Conservation (phyloP, 2,113 vertebrate genomes). For the Corythoichthys intestinalis region DNA sequence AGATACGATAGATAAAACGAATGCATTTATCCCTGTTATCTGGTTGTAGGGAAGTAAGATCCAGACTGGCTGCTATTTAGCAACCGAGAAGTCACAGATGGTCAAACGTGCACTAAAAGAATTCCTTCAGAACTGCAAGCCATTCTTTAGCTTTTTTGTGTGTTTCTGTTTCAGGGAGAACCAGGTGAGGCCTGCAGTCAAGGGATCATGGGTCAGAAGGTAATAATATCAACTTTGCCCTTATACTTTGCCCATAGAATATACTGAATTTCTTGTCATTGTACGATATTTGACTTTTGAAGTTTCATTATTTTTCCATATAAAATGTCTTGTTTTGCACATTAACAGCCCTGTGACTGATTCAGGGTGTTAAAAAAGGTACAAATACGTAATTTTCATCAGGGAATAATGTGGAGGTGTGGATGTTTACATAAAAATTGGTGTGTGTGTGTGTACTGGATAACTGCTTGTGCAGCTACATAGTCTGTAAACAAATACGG, state of each 20-base stretch:
- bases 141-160: conserved; percentile 53
- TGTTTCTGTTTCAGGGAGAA: conserved; percentile 58
- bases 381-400: too few relatives aligned
- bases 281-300: too few relatives aligned
- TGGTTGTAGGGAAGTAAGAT: conserved; percentile 69
- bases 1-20: not conserved
- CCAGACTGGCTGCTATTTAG: conserved; percentile 63
- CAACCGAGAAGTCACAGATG: conserved; percentile 51
- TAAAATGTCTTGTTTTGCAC: too few relatives aligned
- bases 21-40: conserved; percentile 23
- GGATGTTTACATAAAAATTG: too few relatives aligned
- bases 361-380: too few relatives aligned
- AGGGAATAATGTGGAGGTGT: too few relatives aligned
- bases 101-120: conserved; percentile 49
- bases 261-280: not conserved
- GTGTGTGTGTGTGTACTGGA: too few relatives aligned
- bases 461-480: too few relatives aligned
- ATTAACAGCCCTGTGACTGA: too few relatives aligned
- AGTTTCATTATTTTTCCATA: too few relatives aligned
- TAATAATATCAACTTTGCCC: conserved; percentile 33
- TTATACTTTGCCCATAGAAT: not conserved
- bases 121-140: conserved; percentile 60
- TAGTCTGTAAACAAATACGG: too few relatives aligned
- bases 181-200: conserved; percentile 66
- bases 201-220: conserved; percentile 74